A percentile compares a stretch with the other conserved stretches of the same genome.
Conservation (phyloP, 2,888 invertebrate species). For the Cryptus viduatorius region DNA sequence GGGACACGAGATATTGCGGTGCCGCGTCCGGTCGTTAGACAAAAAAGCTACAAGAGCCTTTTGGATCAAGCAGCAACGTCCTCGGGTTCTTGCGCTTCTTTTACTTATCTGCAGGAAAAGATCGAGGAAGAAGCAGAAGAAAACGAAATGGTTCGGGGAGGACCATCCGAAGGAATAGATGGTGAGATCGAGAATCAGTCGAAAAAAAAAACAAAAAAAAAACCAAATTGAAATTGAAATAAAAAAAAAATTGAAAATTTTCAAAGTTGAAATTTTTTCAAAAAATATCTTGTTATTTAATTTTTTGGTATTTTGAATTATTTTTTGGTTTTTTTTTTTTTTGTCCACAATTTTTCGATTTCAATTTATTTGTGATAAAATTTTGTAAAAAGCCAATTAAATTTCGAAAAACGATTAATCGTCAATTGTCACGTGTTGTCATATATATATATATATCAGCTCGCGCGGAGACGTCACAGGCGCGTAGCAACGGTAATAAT, state of each 20-base stretch:
- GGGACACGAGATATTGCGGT: conserved; percentile 64
- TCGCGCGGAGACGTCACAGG: conserved; percentile 52
- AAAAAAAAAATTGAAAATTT: too few relatives aligned
- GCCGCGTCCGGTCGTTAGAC: conserved; percentile 65
- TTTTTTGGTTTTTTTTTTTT: too few relatives aligned
- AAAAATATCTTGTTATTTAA: neutral
- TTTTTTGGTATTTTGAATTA: too few relatives aligned
- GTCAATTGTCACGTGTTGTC: neutral
- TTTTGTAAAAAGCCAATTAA: neutral
- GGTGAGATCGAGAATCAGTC: conserved; percentile 46
- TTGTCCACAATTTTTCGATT: too few relatives aligned
- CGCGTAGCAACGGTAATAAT: conserved; percentile 59
- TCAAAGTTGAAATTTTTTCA: too few relatives aligned
- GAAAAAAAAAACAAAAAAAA: too few relatives aligned
- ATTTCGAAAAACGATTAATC: neutral
- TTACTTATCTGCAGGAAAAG: conserved; percentile 57
- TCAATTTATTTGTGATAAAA: neutral
- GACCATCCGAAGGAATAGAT: conserved; percentile 53
- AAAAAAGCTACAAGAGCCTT: conserved; percentile 66
- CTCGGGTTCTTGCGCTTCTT: conserved; percentile 58
- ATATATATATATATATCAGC: conserved; percentile 49
- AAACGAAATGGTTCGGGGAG: conserved; percentile 67
- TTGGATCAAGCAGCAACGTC: conserved; percentile 58
- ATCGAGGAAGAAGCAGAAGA: conserved; percentile 70
- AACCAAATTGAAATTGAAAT: too few relatives aligned